Evolutionary conservation across 1,140 invertebrate genomes (phyloP).

Genomic region (Vanessa tameamea): DNA sequence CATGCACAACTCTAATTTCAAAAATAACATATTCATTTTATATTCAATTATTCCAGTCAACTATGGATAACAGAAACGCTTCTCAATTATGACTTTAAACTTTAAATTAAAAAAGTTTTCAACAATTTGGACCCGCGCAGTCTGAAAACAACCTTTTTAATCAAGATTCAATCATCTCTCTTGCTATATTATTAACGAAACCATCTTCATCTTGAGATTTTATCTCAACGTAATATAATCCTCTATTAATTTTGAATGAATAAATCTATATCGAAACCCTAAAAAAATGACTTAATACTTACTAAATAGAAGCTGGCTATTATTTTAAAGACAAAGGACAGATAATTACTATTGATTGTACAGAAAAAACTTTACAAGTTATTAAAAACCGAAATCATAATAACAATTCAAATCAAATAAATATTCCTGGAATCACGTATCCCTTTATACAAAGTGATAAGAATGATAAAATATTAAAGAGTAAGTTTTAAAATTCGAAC

Average conservation of each 20-base stretch:
- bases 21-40: conserved; percentile 7
- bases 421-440: too few relatives aligned
- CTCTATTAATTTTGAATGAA: neutral
- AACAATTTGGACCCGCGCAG: conserved; percentile 30
- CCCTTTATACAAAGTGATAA: too few relatives aligned
- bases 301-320: too few relatives aligned
- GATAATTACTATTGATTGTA: too few relatives aligned
- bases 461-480: too few relatives aligned
- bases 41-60: conserved; percentile 15
- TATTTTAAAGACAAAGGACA: too few relatives aligned
- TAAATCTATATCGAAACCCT: neutral
- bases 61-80: conserved; percentile 17
- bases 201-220: conserved; percentile 20
- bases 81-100: conserved; percentile 27
- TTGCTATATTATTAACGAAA: conserved; percentile 32
- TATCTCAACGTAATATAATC: conserved; percentile 9
- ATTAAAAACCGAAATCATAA: too few relatives aligned
- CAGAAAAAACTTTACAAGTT: too few relatives aligned
- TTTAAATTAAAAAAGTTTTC: conserved; percentile 38
- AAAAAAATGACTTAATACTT: neutral
- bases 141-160: conserved; percentile 35
- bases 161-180: conserved; percentile 39
- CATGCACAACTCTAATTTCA: neutral
- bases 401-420: too few relatives aligned
- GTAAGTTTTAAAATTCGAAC: conserved; percentile 3